A percentile compares a stretch with the other conserved stretches of the same genome.
Conservation (phyloP, 2,888 invertebrate genomes). For the Melanotus villosus region DNA sequence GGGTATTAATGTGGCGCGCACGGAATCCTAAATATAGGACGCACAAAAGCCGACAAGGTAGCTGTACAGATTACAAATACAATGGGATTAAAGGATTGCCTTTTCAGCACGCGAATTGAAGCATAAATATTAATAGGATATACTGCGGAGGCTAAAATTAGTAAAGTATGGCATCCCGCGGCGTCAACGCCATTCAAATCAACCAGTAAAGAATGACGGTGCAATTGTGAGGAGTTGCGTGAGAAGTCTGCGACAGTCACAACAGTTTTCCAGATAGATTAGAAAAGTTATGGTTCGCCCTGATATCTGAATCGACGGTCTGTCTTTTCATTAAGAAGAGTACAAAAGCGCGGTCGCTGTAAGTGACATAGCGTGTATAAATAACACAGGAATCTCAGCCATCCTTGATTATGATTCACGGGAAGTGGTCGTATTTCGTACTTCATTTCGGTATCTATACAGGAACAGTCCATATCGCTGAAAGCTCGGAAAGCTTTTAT, state of each 20-base stretch:
- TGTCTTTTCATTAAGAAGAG: constrained; percentile 55
- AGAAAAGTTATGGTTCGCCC: constrained; percentile 54
- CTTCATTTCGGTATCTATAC: constrained; percentile 43
- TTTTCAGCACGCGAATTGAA: constrained; percentile 50
- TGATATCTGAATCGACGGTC: constrained; percentile 46
- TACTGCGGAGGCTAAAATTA: constrained; percentile 46
- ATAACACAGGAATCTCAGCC: constrained; percentile 41
- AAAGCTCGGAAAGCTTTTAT: constrained; percentile 43
- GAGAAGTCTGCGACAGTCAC: constrained; percentile 51
- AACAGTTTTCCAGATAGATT: constrained; percentile 53
- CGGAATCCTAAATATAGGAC: constrained; percentile 55
- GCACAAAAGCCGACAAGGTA: constrained; percentile 52
- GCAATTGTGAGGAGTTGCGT: constrained; percentile 51
- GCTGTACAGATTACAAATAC: constrained; percentile 47
- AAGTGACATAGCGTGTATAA: constrained; percentile 50
- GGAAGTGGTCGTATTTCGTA: constrained; percentile 44
- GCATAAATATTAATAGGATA: constrained; percentile 53
- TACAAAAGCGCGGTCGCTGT: constrained; percentile 52
- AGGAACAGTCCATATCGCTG: constrained; percentile 42
- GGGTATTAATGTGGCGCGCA: constrained; percentile 55
- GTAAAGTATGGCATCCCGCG: constrained; percentile 43
- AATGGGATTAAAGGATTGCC: constrained; percentile 49
- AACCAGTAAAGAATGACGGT: constrained; percentile 46
- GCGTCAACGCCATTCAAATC: constrained; percentile 42
- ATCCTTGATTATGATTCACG: constrained; percentile 48